A percentile compares a stretch with the other conserved stretches of the same genome.
phyloP scores from a whole-genome alignment of 2,888 invertebrate species.

The Meandrusa payeni region DNA sequence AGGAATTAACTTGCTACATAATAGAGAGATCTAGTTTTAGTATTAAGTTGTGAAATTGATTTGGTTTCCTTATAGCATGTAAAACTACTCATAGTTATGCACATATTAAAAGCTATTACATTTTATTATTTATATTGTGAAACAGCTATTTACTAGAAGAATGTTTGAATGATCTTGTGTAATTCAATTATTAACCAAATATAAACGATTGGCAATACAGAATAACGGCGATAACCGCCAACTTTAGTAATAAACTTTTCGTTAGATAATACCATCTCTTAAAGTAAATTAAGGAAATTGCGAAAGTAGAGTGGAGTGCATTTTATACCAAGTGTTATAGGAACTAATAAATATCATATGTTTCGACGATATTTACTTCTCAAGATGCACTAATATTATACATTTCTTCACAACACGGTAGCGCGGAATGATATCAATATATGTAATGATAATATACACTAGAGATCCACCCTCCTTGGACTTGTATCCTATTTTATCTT shows the following conservation, averaged over 20 bases:
- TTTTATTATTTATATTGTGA: constrained; percentile 5
- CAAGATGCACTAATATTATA: constrained; percentile 30
- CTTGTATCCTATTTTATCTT: too few relatives aligned
- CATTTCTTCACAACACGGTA: too few relatives aligned
- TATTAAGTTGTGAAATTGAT: constrained; percentile 8
- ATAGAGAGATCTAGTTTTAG: constrained; percentile 11
- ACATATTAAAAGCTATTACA: constrained; percentile 6
- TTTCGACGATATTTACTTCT: too few relatives aligned
- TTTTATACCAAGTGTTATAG: background rate
- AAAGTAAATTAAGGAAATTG: background rate
- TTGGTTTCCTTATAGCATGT: constrained; percentile 13
- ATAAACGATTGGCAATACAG: constrained; percentile 2
- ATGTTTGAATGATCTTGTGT: background rate
- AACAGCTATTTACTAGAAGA: background rate
- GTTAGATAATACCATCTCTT: constrained; percentile 3
- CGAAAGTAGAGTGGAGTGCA: background rate
- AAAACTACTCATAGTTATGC: constrained; percentile 11
- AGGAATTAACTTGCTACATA: constrained; percentile 2
- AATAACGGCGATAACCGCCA: background rate
- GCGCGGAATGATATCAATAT: too few relatives aligned
- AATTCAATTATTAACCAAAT: constrained; percentile 2
- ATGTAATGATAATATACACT: too few relatives aligned
- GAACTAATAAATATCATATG: background rate
- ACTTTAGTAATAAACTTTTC: background rate
- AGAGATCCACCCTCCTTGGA: too few relatives aligned